A percentile compares a stretch with the other conserved stretches of the same genome.
Conservation (phyloP, 2,888 invertebrate genomes). For the Diabrotica balteata region DNA sequence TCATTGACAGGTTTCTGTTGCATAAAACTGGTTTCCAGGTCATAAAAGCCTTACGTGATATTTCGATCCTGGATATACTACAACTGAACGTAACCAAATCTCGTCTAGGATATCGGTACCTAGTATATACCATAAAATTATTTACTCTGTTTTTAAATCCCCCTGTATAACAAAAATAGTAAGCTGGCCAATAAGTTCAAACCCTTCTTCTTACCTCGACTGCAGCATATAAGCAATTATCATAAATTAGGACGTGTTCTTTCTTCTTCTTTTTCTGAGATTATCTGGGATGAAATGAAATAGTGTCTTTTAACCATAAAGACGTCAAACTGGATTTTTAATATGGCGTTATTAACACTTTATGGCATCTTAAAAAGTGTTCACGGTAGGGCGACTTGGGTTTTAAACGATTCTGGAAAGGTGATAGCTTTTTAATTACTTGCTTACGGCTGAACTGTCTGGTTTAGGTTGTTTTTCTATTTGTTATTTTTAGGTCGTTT, state of each 20-base stretch:
- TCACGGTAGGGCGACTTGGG: constrained; percentile 35
- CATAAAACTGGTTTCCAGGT: too few relatives aligned
- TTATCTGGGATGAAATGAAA: constrained; percentile 38
- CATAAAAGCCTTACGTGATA: too few relatives aligned
- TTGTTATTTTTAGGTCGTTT: too few relatives aligned
- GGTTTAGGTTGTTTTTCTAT: neutral
- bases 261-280: constrained; percentile 30
- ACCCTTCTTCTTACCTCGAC: constrained; percentile 44
- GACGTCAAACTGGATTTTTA: constrained; percentile 46
- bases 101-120: too few relatives aligned
- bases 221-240: constrained; percentile 46
- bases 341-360: constrained; percentile 43
- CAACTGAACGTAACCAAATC: too few relatives aligned
- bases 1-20: too few relatives aligned
- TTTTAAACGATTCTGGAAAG: constrained; percentile 18
- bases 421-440: constrained; percentile 18
- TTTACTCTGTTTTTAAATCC: too few relatives aligned
- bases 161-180: too few relatives aligned
- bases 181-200: constrained; percentile 37
- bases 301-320: constrained; percentile 44
- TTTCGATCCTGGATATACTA: too few relatives aligned
- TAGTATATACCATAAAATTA: too few relatives aligned
- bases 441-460: neutral
- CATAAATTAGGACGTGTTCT: constrained; percentile 51
- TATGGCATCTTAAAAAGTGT: constrained; percentile 40